phyloP scores from a whole-genome alignment of 2,888 invertebrate genomes.

The Hydroisotoma schaefferi region DNA sequence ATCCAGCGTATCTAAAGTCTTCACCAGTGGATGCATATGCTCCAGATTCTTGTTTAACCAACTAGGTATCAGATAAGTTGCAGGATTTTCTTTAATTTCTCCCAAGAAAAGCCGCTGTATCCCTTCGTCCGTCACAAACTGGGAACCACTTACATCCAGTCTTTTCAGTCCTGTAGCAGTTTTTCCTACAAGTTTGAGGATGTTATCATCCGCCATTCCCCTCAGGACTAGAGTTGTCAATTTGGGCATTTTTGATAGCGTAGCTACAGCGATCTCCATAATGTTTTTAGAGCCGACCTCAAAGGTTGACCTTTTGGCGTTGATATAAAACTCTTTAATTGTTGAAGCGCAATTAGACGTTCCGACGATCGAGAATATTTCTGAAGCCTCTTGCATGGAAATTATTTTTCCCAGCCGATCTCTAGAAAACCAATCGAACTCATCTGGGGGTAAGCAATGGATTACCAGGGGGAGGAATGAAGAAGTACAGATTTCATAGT shows the following conservation, averaged over 20 bases:
- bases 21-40: constrained; percentile 30
- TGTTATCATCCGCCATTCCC: constrained; percentile 34
- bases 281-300: constrained; percentile 8
- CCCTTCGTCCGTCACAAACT: constrained; percentile 35
- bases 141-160: constrained; percentile 41
- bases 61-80: constrained; percentile 29
- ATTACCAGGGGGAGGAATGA: not conserved
- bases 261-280: constrained; percentile 9
- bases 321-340: constrained; percentile 26
- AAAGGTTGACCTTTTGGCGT: constrained; percentile 14
- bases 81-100: constrained; percentile 23
- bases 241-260: constrained; percentile 12
- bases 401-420: constrained; percentile 31
- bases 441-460: constrained; percentile 28
- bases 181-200: constrained; percentile 32
- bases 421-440: constrained; percentile 36
- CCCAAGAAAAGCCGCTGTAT: constrained; percentile 32
- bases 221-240: constrained; percentile 30
- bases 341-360: constrained; percentile 21
- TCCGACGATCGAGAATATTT: constrained; percentile 29
- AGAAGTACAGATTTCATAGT: not conserved
- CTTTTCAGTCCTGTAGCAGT: constrained; percentile 15
- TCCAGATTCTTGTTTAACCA: constrained; percentile 37
- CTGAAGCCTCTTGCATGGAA: constrained; percentile 24
- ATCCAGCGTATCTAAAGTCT: constrained; percentile 29